Percentiles rank a stretch among this genome's conserved stretches.
phyloP scores from a whole-genome alignment of 1,140 invertebrate genomes.

The Leptinotarsa lineolata region DNA sequence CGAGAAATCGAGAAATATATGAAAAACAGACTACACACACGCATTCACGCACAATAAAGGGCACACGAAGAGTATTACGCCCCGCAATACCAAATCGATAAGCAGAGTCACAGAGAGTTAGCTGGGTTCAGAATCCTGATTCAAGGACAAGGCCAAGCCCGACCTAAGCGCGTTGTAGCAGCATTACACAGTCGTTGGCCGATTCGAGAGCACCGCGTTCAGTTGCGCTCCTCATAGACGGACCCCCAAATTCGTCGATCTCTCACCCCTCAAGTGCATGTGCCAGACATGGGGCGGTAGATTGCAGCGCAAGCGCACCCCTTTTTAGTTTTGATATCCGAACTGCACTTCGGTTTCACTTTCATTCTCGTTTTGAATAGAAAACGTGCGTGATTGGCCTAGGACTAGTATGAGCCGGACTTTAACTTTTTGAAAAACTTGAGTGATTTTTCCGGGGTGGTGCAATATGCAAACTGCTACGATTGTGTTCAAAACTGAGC shows the following conservation, averaged over 20 bases:
- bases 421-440: constrained; percentile 22
- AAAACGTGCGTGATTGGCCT: constrained; percentile 12
- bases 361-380: constrained; percentile 52
- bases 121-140: constrained; percentile 55
- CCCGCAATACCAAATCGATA: constrained; percentile 46
- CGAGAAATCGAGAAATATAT: constrained; percentile 7
- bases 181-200: constrained; percentile 28
- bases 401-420: background rate
- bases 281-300: constrained; percentile 38
- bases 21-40: background rate
- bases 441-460: constrained; percentile 16
- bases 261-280: constrained; percentile 40
- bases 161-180: constrained; percentile 31
- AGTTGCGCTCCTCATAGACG: constrained; percentile 21
- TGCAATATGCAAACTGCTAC: constrained; percentile 50
- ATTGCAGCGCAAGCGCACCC: constrained; percentile 43
- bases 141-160: constrained; percentile 57
- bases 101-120: constrained; percentile 27
- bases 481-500: constrained; percentile 51
- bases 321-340: constrained; percentile 36
- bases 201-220: constrained; percentile 9
- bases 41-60: constrained; percentile 21
- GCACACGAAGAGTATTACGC: background rate
- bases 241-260: constrained; percentile 25
- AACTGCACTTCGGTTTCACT: constrained; percentile 50